Evolutionary conservation across 1,140 invertebrate genomes (phyloP).

Genomic region (Cydia splendana): DNA sequence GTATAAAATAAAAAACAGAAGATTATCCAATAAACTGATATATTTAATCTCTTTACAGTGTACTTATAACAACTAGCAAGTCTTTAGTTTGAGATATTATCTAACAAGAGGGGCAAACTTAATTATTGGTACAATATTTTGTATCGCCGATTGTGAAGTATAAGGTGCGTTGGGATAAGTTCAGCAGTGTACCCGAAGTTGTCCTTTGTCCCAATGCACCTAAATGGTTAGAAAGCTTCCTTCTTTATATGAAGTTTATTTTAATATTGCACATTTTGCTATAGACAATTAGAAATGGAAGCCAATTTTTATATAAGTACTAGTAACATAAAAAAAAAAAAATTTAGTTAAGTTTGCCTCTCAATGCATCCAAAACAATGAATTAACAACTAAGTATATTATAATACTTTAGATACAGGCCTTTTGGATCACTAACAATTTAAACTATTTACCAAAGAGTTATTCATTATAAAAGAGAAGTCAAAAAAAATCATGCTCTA

Average conservation of each 20-base stretch:
- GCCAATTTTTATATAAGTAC: neutral
- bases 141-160: too few relatives aligned
- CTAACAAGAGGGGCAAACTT: slow-evolving; percentile 20
- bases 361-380: slow-evolving; percentile 2
- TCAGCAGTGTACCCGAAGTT: too few relatives aligned
- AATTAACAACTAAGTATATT: slow-evolving; percentile 14
- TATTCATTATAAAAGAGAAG: too few relatives aligned
- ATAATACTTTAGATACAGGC: slow-evolving; percentile 14
- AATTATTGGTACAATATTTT: too few relatives aligned
- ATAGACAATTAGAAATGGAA: neutral
- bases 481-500: too few relatives aligned
- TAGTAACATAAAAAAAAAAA: neutral
- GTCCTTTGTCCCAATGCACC: too few relatives aligned
- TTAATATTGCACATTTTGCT: neutral
- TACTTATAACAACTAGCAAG: slow-evolving; percentile 35
- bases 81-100: slow-evolving; percentile 28
- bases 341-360: neutral
- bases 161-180: too few relatives aligned
- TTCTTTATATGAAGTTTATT: neutral
- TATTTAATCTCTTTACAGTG: slow-evolving; percentile 35
- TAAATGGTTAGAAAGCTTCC: too few relatives aligned
- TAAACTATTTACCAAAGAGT: neutral
- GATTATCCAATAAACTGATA: slow-evolving; percentile 34
- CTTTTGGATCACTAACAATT: neutral
- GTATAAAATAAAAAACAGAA: slow-evolving; percentile 19